Base-by-base conservation (phyloP, 1,140 invertebrate species). In the Polyergus mexicanus region DNA sequence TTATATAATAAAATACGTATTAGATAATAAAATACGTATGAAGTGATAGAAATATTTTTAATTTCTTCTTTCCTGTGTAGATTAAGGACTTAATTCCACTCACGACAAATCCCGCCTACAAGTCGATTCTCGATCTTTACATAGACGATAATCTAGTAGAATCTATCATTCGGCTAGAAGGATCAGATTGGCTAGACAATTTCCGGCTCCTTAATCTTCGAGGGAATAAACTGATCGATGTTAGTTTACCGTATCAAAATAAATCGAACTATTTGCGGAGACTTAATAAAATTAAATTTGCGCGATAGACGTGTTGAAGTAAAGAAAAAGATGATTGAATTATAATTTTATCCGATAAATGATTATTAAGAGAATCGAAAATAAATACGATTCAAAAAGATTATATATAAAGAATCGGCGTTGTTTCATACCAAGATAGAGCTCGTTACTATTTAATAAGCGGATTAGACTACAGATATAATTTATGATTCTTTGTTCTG, bases 201-300 rank as follows among this genome's bases (percentile, higher is more conserved):
- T 98, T 98, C 92, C 95, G 97, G 72, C 95, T 98, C 2, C 94
- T 98, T 1, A 98, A 97, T 91, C 94, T 98, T 32, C 96, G 96
- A 35, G 96, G 96, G 32, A 98, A 98, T 94, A 95, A 96, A 92
- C 92, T 98, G 28, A 96, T 95, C 38, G 96, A 97, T 94, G 97
- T 98, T 92, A 88, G 92, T 93, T 71, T 0, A n/a, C 11, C 13
- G 28, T 44, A 54, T 81, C 44, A 16, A 80, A 54, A 22, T 80
- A 41, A 51, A 93, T 69, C 13, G 5, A 10, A 41, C 8, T 47
- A 35, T 3, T 77, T 1, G 25, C n/a, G 25, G 28, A 47, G 28
- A 77, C 22, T 47, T 47, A 19, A 38, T 32, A 2, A 32, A 32
- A 38, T 68, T 44, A 19, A 13, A 25, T 66, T 77, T 8, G 1